Evolutionary conservation across 2,888 invertebrate genomes (phyloP), one percentile per base, ranked within the genome.

Genomic region (Thereva nobilitata): DNA sequence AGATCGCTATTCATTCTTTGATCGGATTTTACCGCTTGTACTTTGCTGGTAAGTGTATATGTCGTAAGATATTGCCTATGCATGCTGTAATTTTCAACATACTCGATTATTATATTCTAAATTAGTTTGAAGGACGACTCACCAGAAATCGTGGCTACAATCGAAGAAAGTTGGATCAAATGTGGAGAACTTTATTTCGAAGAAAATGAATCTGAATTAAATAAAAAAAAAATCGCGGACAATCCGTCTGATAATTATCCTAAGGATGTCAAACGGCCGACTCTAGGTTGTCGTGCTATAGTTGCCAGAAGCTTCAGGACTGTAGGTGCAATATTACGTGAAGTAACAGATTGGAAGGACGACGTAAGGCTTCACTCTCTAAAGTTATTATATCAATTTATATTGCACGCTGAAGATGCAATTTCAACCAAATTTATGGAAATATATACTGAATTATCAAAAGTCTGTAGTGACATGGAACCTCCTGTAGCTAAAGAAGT

Each of bases 1-100:
- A 61, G 95, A 97, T 78, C 83, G 96, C 72, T 97, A 97, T 77
- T 95, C 95, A 0, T 95, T 88, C 81, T 95, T 93, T 83, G 88
- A 90, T 77, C 89, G 90, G 72, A 85, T 96, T 74, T 83, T 97
- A 72, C 96, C 97, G 0, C 80, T 96, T 8, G 81, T 95, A 4
- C 80, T 97, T 42, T 93, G 94, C 50, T 90, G 94, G 88, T 89
- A 82, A 75, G 74, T 75, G 74, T 71, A 64, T 35, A n/a, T 49
- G 23, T 23, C 23, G 23, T 23, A 23, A 23, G 23, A 23, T 23
- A 2, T 23, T 23, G 23, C 23, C 23, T 23, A 23, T 23, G 2
- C 4, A 9, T 49, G 1, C 2, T 49, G n/a, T 49, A n/a, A 4
- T 54, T 38, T 53, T 7, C 34, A 53, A 53, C 1, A 53, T 2